phyloP scores from a whole-genome alignment of 2,888 invertebrate genomes.

The Volucella bombylans region DNA sequence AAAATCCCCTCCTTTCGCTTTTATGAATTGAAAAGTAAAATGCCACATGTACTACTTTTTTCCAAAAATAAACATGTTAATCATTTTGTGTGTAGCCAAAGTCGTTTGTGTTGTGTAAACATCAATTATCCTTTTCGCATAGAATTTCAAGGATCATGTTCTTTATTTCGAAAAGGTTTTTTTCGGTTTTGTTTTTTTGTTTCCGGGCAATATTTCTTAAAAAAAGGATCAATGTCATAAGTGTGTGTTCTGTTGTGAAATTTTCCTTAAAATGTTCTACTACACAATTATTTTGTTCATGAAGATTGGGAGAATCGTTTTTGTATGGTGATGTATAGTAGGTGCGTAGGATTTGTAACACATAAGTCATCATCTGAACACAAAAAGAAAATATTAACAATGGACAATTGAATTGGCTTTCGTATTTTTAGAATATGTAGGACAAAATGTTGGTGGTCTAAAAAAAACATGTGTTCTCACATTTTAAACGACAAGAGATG shows the following conservation, averaged over 20 bases:
- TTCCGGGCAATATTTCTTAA: constrained; percentile 51
- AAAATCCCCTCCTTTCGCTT: neutral
- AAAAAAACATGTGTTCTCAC: constrained; percentile 68
- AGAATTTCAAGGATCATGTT: constrained; percentile 59
- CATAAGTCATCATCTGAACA: constrained; percentile 38
- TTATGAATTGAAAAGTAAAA: constrained; percentile 9
- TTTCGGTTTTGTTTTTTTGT: constrained; percentile 37
- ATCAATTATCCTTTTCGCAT: constrained; percentile 72
- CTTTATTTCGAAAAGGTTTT: constrained; percentile 1
- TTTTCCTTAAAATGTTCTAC: constrained; percentile 22
- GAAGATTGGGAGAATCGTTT: constrained; percentile 28
- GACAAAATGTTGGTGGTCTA: constrained; percentile 57
- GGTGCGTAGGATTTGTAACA: neutral
- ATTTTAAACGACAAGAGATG: constrained; percentile 54
- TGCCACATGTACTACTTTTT: neutral
- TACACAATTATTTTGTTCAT: neutral
- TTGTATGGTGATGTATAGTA: constrained; percentile 18
- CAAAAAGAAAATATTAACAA: constrained; percentile 19
- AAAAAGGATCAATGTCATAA: constrained; percentile 65
- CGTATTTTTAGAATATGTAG: neutral
- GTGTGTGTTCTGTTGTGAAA: constrained; percentile 60
- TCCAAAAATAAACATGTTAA: constrained; percentile 58
- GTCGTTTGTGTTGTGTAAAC: constrained; percentile 68
- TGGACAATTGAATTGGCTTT: constrained; percentile 21
- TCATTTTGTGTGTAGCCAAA: constrained; percentile 70